phyloP scores from a whole-genome alignment of 23 tunicate species.

The Corella eumyota region DNA sequence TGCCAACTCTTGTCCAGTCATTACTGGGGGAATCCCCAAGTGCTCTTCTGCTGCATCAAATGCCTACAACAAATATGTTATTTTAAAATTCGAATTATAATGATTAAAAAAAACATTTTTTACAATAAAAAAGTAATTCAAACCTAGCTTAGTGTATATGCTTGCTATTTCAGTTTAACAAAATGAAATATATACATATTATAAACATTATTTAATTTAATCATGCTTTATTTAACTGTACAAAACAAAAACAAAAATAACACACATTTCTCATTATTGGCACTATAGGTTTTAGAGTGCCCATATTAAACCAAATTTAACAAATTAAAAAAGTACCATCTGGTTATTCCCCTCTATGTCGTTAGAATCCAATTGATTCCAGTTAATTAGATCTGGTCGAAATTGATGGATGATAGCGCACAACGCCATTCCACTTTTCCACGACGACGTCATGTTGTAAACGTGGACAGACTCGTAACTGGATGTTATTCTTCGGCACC shows the following conservation, averaged over 20 bases:
- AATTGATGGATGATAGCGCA: conserved; percentile 60
- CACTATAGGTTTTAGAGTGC: neutral
- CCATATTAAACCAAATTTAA: neutral
- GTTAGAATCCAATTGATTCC: conserved; percentile 19
- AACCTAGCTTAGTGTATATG: no score
- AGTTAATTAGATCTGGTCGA: conserved; percentile 62
- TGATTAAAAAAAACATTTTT: neutral
- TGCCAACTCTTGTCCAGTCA: conserved; percentile 84
- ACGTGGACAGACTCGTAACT: conserved; percentile 34
- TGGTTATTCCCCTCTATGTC: conserved; percentile 65
- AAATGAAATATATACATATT: no score
- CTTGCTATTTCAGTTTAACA: no score
- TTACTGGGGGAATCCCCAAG: conserved; percentile 67
- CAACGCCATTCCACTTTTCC: conserved; percentile 67
- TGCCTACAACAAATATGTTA: conserved; percentile 56
- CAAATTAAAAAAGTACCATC: conserved; percentile 21
- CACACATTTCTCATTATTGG: no score
- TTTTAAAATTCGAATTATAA: neutral
- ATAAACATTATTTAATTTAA: no score
- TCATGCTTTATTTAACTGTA: no score
- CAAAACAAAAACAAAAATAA: no score
- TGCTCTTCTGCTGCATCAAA: conserved; percentile 76
- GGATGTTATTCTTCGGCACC: conserved; percentile 46
- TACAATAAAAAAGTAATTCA: neutral
- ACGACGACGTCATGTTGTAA: conserved; percentile 62